Base-by-base conservation (phyloP, 2,113 vertebrate species). In the Chaetodon trifascialis region DNA sequence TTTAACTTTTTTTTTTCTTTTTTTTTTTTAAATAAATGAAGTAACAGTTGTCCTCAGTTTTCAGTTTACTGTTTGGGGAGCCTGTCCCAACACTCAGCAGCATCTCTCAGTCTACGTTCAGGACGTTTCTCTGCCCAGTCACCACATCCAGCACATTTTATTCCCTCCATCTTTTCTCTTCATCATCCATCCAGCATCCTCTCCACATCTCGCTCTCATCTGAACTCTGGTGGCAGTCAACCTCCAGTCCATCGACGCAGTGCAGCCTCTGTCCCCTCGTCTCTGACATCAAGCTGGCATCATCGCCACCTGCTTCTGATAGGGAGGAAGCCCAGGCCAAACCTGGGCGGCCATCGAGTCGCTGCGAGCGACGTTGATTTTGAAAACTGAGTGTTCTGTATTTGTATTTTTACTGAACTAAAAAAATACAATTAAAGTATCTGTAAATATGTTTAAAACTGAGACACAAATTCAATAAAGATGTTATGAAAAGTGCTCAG, bases 401-500 rank as follows among this genome's bases (percentile, higher is more conserved):
- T 96, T 95, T 96, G 94, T 95, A 95, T 96, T 96, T 96, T 95
- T 96, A 95, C 94, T 92, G 92, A 93, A 89, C 88, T 88, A 70
- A 79, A 84, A 81, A 89, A 73, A 75, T 15, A 21, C 85, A 83
- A 82, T 87, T 82, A 87, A 92, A 89, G 59, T 88, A 91, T 93
- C 82, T 96, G 95, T 96, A 96, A 94, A 96, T 96, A 96, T 93
- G 94, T 95, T 94, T 95, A 94, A 95, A 93, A 93, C 87, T 73
- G 86, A 90, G 90, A 93, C 87, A 94, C 89, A 92, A 86, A 94
- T 93, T 94, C 94, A 96, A 94, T 95, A 95, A 96, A 96, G 93
- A 94, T 92, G 94, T 95, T 94, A 94, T 91, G 88, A 94, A 94
- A 94, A 95, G 83, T 85, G 87, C 74, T n/a, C 16, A 2, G 34